Conservation (phyloP, 2,888 invertebrate species). For the Fabriciana adippe region DNA sequence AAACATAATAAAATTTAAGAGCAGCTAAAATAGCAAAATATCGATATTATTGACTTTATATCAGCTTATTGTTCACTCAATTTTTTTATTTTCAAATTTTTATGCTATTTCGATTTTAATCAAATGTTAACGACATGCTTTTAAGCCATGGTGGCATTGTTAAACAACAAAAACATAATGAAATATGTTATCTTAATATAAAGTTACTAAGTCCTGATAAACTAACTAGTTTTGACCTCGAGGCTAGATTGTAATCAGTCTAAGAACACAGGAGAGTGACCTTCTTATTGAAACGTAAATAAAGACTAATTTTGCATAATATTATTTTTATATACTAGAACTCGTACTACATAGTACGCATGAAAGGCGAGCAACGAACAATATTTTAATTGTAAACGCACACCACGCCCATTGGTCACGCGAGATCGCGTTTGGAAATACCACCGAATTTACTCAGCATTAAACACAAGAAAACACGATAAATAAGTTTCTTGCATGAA, state of each 20-base stretch:
- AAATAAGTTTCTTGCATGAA: constrained; percentile 53
- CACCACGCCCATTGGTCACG: constrained; percentile 75
- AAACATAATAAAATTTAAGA: too few relatives aligned
- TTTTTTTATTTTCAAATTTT: too few relatives aligned
- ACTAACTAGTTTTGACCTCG: neutral
- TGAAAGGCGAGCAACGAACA: constrained; percentile 48
- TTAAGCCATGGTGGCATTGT: too few relatives aligned
- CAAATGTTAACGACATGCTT: too few relatives aligned
- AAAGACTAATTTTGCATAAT: constrained; percentile 1
- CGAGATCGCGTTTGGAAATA: constrained; percentile 73
- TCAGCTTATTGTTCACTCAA: too few relatives aligned
- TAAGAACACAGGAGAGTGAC: neutral
- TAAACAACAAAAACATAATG: too few relatives aligned
- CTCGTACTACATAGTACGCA: constrained; percentile 23
- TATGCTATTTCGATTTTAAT: too few relatives aligned
- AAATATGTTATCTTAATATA: too few relatives aligned
- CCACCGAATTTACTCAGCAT: constrained; percentile 47
- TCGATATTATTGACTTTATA: too few relatives aligned
- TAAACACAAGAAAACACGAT: constrained; percentile 48
- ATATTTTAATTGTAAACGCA: constrained; percentile 77
- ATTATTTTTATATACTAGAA: constrained; percentile 1
- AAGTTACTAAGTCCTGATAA: too few relatives aligned
- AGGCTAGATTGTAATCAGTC: constrained; percentile 5
- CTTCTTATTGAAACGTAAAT: neutral
- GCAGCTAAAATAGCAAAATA: too few relatives aligned